Conservation (phyloP, 2,113 vertebrate genomes). For the Cyprinodon tularosa region DNA sequence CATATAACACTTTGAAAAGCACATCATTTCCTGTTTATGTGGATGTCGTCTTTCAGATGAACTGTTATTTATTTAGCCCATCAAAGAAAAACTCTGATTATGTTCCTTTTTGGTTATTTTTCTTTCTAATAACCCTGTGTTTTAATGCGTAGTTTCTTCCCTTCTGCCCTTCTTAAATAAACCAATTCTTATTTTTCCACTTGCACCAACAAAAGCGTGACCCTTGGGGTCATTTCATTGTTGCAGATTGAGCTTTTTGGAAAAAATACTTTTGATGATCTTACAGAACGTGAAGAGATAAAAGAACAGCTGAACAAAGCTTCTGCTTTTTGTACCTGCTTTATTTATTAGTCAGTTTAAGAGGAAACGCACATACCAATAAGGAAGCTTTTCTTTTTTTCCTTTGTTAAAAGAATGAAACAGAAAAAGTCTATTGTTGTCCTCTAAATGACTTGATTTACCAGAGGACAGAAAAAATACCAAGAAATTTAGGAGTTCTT, state of each 20-base stretch:
- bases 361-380: slow-evolving; percentile 55
- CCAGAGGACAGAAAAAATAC: background rate
- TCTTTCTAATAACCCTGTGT: background rate
- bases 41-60: background rate
- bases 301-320: slow-evolving; percentile 24
- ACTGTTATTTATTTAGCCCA: slow-evolving; percentile 2
- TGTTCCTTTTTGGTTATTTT: background rate
- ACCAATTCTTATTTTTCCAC: slow-evolving; percentile 23
- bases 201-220: slow-evolving; percentile 3
- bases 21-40: slow-evolving; percentile 29
- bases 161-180: slow-evolving; percentile 5
- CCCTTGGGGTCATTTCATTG: slow-evolving; percentile 30
- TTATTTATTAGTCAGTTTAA: slow-evolving; percentile 19
- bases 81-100: background rate
- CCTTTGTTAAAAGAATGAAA: slow-evolving; percentile 53
- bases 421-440: slow-evolving; percentile 43
- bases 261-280: slow-evolving; percentile 57
- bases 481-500: background rate
- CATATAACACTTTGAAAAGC: slow-evolving; percentile 1
- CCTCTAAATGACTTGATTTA: slow-evolving; percentile 33
- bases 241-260: slow-evolving; percentile 20
- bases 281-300: slow-evolving; percentile 34
- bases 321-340: slow-evolving; percentile 58
- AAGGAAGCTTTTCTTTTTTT: slow-evolving; percentile 38
- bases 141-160: slow-evolving; percentile 30